Evolutionary conservation across 2,888 invertebrate genomes (phyloP).

Genomic region (Perdita meconis): DNA sequence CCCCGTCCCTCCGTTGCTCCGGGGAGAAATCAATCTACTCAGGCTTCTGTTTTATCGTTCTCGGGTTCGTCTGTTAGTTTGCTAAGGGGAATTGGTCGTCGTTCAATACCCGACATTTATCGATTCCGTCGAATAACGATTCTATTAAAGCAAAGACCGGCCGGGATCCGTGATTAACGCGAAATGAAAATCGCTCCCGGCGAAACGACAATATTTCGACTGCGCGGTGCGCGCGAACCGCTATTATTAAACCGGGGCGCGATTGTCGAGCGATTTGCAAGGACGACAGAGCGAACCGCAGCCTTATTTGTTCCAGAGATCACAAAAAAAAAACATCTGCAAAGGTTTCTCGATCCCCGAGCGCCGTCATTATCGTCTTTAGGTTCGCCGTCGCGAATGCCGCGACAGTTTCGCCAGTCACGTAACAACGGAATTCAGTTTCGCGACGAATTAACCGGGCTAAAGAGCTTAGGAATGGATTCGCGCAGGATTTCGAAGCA

Average conservation of each 20-base stretch:
- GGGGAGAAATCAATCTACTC: conserved; percentile 40
- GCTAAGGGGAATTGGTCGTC: conserved; percentile 56
- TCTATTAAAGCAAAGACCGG: conserved; percentile 56
- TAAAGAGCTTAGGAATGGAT: conserved; percentile 38
- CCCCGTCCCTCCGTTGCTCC: not conserved
- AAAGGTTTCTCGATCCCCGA: not conserved
- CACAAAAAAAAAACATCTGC: not conserved
- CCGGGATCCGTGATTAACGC: conserved; percentile 53
- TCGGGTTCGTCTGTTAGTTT: conserved; percentile 43
- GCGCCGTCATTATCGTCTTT: not conserved
- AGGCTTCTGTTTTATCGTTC: conserved; percentile 18
- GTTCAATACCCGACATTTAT: conserved; percentile 53
- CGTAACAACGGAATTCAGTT: conserved; percentile 50
- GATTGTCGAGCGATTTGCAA: conserved; percentile 13
- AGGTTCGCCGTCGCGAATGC: not conserved
- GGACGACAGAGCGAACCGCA: not conserved
- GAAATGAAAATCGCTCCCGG: conserved; percentile 59
- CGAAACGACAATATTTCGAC: conserved; percentile 49
- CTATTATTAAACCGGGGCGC: conserved; percentile 53
- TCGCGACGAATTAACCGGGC: conserved; percentile 54
- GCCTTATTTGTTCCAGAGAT: not conserved
- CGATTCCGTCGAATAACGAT: conserved; percentile 57
- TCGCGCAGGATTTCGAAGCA: conserved; percentile 10
- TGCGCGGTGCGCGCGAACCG: conserved; percentile 5
- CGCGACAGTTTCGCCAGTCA: not conserved